Conservation (phyloP, 1,140 invertebrate genomes). For the Drosophila guanche region DNA sequence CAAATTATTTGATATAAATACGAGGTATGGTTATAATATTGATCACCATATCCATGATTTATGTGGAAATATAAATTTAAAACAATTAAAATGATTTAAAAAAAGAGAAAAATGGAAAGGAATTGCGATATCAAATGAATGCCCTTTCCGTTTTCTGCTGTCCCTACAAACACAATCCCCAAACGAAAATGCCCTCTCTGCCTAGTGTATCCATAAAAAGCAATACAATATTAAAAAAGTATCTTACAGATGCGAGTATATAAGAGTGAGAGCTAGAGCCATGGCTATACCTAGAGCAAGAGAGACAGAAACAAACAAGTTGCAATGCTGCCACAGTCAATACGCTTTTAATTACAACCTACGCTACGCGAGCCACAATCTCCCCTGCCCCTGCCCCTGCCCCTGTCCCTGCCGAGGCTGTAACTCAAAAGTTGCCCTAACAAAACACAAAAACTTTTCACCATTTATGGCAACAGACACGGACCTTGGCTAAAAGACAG, state of each 20-base stretch:
- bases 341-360: constrained; percentile 78
- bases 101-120: no score
- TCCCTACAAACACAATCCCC: no score
- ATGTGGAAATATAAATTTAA: no score
- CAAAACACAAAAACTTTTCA: constrained; percentile 73
- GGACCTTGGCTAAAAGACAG: constrained; percentile 60
- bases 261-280: not conserved
- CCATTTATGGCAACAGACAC: constrained; percentile 70
- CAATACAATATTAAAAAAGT: no score
- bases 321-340: constrained; percentile 65
- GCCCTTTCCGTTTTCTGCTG: no score
- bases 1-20: no score
- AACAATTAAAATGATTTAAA: no score
- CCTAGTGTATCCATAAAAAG: constrained; percentile 22
- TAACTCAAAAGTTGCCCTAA: constrained; percentile 70
- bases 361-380: constrained; percentile 29
- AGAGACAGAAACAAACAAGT: constrained; percentile 48
- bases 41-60: no score
- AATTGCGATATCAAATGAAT: no score
- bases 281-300: constrained; percentile 45
- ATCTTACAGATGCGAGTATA: no score
- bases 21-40: no score
- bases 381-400: not conserved
- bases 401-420: not conserved
- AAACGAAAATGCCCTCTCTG: no score